These are phyloP conservation scores for Tyrannus savana DNA, from an alignment of 2,113 vertebrate genomes.

Conservation along the genomic window DNA sequence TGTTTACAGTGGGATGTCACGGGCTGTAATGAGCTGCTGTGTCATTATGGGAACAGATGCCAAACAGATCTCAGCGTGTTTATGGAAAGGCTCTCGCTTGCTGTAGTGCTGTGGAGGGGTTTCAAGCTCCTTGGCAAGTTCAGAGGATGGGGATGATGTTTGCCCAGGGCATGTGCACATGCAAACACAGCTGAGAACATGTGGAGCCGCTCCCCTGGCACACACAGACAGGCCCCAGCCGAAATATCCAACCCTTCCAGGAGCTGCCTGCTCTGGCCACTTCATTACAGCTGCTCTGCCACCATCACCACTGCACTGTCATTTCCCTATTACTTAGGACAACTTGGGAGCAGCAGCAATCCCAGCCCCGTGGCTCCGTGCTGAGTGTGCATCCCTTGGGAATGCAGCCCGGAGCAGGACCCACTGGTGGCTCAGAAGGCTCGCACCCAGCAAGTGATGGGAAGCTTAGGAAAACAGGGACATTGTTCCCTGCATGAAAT, in stretches of 20 bases:
- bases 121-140: background rate
- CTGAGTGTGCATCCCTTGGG: background rate
- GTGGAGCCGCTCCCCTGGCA: background rate
- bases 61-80: background rate
- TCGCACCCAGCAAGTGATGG: background rate
- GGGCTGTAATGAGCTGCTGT: constrained; percentile 33
- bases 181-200: background rate
- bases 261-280: rapidly evolving
- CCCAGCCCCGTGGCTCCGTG: rapidly evolving
- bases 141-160: background rate
- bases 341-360: rapidly evolving
- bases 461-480: background rate
- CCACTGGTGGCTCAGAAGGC: background rate
- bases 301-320: rapidly evolving
- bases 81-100: background rate
- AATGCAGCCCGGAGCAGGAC: background rate
- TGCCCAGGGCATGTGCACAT: background rate
- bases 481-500: background rate
- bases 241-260: rapidly evolving
- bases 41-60: constrained; percentile 42
- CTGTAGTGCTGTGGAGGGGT: background rate
- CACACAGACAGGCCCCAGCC: rapidly evolving
- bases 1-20: constrained; percentile 41
- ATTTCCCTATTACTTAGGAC: background rate
- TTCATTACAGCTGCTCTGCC: rapidly evolving